Percentiles rank a stretch among this genome's conserved stretches.
These are phyloP conservation scores for Agrochola litura DNA, from an alignment of 2,888 invertebrate species.

Conservation along the genomic window DNA sequence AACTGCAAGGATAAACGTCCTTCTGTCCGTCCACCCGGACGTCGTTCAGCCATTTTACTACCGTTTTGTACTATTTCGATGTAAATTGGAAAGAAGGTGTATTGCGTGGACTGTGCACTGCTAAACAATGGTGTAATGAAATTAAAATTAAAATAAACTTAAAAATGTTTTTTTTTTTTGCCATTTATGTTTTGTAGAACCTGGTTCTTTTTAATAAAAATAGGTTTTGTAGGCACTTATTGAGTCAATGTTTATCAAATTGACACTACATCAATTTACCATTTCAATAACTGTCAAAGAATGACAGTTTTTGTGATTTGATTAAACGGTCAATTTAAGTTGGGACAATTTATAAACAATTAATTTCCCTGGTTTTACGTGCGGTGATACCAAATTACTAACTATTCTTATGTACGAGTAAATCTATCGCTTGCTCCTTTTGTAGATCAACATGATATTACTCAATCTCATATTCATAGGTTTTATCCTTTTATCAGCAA, in stretches of 20 bases:
- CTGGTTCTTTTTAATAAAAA: no score
- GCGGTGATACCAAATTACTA: neutral
- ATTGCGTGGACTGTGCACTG: no score
- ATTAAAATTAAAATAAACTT: no score
- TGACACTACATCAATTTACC: neutral
- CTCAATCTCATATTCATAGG: constrained; percentile 36
- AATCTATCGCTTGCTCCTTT: constrained; percentile 8
- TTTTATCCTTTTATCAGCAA: constrained; percentile 24
- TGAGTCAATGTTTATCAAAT: neutral
- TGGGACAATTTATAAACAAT: neutral
- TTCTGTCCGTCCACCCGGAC: neutral
- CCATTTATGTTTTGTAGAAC: no score
- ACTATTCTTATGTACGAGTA: neutral
- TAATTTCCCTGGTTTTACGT: neutral
- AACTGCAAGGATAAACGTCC: no score
- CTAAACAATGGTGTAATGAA: no score
- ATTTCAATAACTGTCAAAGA: neutral
- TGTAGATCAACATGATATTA: constrained; percentile 11
- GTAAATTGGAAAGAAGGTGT: no score
- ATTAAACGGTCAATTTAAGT: neutral
- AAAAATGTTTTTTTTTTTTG: no score
- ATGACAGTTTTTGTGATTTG: neutral
- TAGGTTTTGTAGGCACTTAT: no score
- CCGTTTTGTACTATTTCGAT: neutral
- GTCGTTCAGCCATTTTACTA: neutral